Evolutionary conservation across 2,797 vertebrate species (phyloP), one percentile per base, ranked within the genome.

Genomic region (Sebastes iracundus): DNA sequence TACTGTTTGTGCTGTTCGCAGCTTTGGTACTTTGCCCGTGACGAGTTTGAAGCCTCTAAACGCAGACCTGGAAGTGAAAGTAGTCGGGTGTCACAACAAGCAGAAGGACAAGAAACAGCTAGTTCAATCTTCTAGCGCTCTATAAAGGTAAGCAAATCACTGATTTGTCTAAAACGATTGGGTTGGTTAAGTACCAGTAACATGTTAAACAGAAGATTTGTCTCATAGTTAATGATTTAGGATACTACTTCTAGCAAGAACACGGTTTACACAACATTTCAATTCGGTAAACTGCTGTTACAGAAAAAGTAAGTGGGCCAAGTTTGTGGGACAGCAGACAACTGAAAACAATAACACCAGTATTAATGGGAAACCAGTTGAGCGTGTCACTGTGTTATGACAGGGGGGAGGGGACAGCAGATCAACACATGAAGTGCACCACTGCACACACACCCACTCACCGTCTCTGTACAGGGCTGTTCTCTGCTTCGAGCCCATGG

Each of bases 371-470:
- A 35, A 90, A 81, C 76, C 80, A 90, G 83, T 55, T 83, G 90
- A 92, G 90, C 80, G 59, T 84, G 86, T 87, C 88, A 91, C 79
- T 81, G 90, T 92, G 92, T 94, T 93, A 93, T 90, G 88, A 90
- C 59, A 61, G 75, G 81, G 69, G 82, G 79, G 77, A 78, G 74
- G 85, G 82, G 69, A 75, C 77, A 82, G 82, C 72, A 18, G 86
- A 77, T 83, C 85, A 85, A 90, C 83, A 89, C 83, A 83, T 64
- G 58, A 85, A 61, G 71, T 80, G 84, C 85, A 88, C 72, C 83
- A 82, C 87, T 95, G 97, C 97, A 89, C 89, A 91, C 82, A 87
- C 84, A 49, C 46, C 92, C 95, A 99, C 98, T 99, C 97, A 99
- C 98, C 98, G 87, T 97, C 92, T 82, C 88, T 96, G 94, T 94